Percentiles rank a stretch among this genome's conserved stretches.
Conservation (phyloP, 2,797 vertebrate species). For the Nothura maculosa region DNA sequence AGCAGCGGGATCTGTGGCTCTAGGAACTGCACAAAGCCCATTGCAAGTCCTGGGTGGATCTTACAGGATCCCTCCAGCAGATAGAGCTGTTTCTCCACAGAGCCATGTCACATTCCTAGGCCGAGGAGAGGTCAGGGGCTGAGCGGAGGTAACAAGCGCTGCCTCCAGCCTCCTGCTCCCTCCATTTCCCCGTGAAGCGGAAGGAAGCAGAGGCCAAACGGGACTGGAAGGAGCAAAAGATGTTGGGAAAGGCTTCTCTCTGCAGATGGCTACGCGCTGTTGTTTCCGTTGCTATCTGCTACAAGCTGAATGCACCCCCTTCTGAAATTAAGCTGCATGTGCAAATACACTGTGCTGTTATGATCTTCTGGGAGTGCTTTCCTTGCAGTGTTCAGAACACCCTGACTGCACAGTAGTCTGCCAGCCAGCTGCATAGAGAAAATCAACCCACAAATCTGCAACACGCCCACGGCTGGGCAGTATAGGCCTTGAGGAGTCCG, state of each 20-base stretch:
- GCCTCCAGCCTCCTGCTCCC: neutral
- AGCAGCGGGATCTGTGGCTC: too few relatives aligned
- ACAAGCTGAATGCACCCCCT: neutral
- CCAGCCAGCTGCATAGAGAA: neutral
- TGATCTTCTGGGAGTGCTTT: neutral
- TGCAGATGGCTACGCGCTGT: neutral
- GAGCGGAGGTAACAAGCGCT: neutral
- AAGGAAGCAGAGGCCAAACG: neutral
- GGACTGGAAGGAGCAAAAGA: neutral
- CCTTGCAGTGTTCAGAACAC: neutral
- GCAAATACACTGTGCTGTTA: neutral
- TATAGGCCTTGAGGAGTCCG: accelerated
- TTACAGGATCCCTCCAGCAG: slow-evolving; percentile 72
- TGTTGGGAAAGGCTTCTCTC: neutral
- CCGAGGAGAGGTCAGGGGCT: slow-evolving; percentile 73
- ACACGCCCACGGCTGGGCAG: accelerated
- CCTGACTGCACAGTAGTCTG: neutral
- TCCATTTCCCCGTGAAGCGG: neutral
- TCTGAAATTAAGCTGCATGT: neutral
- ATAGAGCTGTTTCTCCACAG: slow-evolving; percentile 72
- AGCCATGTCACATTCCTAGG: neutral
- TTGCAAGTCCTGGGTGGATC: neutral
- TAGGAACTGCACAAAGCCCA: accelerated
- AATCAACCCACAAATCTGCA: neutral
- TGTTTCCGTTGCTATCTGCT: neutral